Percentiles rank a stretch among this genome's conserved stretches.
Conservation (phyloP, 2,113 vertebrate species). For the Struthio camelus region DNA sequence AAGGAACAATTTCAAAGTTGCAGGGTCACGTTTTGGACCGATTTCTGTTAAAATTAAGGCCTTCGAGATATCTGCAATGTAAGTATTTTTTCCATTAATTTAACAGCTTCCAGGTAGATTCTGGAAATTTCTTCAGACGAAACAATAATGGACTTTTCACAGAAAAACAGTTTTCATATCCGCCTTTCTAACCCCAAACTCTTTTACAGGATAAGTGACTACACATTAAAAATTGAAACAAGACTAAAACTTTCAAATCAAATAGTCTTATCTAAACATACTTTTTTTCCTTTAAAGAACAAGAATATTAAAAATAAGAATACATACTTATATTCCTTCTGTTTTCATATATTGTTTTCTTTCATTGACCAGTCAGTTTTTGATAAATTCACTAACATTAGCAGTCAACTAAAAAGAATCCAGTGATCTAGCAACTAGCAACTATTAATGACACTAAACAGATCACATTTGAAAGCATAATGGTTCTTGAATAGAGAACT, state of each 20-base stretch:
- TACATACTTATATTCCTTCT: background rate
- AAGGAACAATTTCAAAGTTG: slow-evolving; percentile 83
- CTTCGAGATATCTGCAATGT: slow-evolving; percentile 83
- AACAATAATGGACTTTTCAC: background rate
- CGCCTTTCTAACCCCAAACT: background rate
- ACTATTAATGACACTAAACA: background rate
- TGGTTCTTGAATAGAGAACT: background rate
- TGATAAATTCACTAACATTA: background rate
- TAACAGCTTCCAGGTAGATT: background rate
- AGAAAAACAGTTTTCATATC: background rate
- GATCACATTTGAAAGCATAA: background rate
- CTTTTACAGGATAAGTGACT: background rate
- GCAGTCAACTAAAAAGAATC: background rate
- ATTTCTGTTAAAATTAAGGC: slow-evolving; percentile 89
- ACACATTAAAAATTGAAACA: background rate
- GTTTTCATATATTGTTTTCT: background rate
- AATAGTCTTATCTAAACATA: background rate
- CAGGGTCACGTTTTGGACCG: slow-evolving; percentile 84
- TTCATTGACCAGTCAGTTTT: background rate
- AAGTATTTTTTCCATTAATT: slow-evolving; percentile 47
- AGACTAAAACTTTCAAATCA: background rate
- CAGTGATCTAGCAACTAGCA: background rate
- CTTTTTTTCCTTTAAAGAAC: background rate
- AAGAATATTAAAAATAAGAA: background rate
- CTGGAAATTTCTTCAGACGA: background rate